phyloP scores from a whole-genome alignment of 2,888 invertebrate species.

The Drosophila melanosoma region DNA sequence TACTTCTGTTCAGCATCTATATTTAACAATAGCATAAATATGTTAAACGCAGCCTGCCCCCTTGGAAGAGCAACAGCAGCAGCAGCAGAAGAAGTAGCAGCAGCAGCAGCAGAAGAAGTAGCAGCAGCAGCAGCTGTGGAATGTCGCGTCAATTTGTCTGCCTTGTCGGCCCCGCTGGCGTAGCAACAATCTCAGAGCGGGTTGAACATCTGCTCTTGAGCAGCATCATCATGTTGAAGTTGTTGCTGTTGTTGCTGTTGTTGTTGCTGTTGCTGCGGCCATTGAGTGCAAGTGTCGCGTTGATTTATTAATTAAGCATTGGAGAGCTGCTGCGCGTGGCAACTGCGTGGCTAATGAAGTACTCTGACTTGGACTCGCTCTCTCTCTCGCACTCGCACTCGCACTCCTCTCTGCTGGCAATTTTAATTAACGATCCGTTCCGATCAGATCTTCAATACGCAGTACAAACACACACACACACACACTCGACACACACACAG shows the following conservation, averaged over 20 bases:
- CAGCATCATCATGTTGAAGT: constrained; percentile 24
- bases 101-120: constrained; percentile 8
- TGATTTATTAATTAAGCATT: constrained; percentile 84
- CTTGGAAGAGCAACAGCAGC: neutral
- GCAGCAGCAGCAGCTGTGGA: constrained; percentile 50
- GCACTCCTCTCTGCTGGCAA: constrained; percentile 49
- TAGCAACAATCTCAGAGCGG: constrained; percentile 65
- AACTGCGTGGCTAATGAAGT: constrained; percentile 74
- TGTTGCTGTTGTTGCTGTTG: constrained; percentile 25
- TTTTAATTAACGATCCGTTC: constrained; percentile 78
- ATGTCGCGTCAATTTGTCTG: constrained; percentile 83
- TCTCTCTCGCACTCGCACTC: constrained; percentile 3
- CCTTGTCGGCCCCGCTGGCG: constrained; percentile 55
- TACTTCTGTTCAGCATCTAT: constrained; percentile 41
- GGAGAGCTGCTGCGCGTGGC: constrained; percentile 72
- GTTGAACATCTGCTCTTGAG: constrained; percentile 47
- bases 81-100: neutral
- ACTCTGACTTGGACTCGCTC: constrained; percentile 46
- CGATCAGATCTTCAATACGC: constrained; percentile 43
- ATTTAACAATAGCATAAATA: constrained; percentile 42
- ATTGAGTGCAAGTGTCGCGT: constrained; percentile 82
- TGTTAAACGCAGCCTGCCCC: neutral
- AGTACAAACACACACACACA: neutral
- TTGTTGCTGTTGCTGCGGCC: constrained; percentile 58
- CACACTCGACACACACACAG: neutral